Evolutionary conservation across 2,888 invertebrate species (phyloP).

Genomic region (Seira sanloemensis): DNA sequence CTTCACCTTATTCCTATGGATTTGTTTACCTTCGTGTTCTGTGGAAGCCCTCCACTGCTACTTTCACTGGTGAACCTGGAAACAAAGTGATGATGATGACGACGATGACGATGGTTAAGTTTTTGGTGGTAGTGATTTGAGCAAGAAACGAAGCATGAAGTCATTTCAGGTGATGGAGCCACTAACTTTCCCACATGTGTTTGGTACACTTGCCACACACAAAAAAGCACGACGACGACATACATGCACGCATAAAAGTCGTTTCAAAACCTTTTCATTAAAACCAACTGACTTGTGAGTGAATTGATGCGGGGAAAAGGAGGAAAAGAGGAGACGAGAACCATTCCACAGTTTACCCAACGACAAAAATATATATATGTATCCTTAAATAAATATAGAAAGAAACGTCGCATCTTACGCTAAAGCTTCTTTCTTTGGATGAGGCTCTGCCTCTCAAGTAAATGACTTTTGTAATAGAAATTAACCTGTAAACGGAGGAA

Average conservation of each 20-base stretch:
- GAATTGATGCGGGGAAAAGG: conserved; percentile 18
- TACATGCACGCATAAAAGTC: conserved; percentile 63
- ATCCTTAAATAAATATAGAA: neutral
- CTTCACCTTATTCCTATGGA: neutral
- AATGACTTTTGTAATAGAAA: conserved; percentile 1
- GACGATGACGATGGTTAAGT: neutral
- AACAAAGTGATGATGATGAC: neutral
- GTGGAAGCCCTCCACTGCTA: neutral
- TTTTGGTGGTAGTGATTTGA: conserved; percentile 23
- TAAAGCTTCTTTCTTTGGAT: neutral
- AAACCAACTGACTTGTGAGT: conserved; percentile 9
- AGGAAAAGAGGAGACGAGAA: neutral
- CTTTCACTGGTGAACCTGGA: neutral
- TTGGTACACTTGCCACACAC: neutral
- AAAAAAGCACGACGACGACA: neutral
- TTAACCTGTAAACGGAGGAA: neutral
- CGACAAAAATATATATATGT: neutral
- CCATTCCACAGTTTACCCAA: neutral
- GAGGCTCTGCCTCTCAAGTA: neutral
- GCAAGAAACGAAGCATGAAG: conserved; percentile 55
- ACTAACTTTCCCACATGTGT: conserved; percentile 53
- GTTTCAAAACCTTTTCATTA: conserved; percentile 50
- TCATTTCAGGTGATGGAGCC: conserved; percentile 63
- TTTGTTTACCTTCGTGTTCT: neutral
- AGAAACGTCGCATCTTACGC: neutral